Evolutionary conservation across 2,888 invertebrate genomes (phyloP).

Genomic region (Agriopis marginaria): DNA sequence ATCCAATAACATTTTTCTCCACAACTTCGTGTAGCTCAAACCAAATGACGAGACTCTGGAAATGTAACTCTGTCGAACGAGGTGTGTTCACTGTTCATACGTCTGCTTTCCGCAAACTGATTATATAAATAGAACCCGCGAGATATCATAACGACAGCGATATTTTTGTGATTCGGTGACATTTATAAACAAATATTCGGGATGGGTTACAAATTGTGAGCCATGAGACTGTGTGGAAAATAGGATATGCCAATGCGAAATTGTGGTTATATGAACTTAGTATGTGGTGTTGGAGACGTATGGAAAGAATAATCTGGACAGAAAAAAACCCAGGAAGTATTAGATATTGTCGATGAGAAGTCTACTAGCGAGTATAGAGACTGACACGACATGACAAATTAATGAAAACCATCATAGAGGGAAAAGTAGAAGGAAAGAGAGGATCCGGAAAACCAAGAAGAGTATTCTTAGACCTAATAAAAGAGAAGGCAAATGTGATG

Average conservation of each 20-base stretch:
- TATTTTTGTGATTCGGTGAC: constrained; percentile 31
- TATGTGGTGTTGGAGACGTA: no score
- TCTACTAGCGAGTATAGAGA: no score
- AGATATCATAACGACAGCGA: constrained; percentile 27
- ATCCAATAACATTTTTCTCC: not conserved
- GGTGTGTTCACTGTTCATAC: constrained; percentile 8
- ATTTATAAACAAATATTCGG: constrained; percentile 25
- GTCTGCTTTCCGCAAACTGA: constrained; percentile 20
- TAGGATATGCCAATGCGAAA: no score
- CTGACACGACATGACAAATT: no score
- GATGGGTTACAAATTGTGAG: not conserved
- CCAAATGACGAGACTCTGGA: constrained; percentile 3
- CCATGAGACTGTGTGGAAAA: not conserved
- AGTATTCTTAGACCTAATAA: not conserved
- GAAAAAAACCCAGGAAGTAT: no score
- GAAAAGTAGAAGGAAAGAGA: no score
- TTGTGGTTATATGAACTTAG: no score
- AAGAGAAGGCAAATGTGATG: no score
- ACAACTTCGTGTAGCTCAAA: not conserved
- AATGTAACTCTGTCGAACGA: constrained; percentile 5
- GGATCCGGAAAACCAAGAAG: no score
- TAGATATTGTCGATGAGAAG: no score
- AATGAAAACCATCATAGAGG: no score
- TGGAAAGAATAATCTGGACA: no score
- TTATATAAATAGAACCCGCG: constrained; percentile 28